Base-by-base conservation (phyloP, 2,113 vertebrate genomes). In the Sylvilagus bachmani region DNA sequence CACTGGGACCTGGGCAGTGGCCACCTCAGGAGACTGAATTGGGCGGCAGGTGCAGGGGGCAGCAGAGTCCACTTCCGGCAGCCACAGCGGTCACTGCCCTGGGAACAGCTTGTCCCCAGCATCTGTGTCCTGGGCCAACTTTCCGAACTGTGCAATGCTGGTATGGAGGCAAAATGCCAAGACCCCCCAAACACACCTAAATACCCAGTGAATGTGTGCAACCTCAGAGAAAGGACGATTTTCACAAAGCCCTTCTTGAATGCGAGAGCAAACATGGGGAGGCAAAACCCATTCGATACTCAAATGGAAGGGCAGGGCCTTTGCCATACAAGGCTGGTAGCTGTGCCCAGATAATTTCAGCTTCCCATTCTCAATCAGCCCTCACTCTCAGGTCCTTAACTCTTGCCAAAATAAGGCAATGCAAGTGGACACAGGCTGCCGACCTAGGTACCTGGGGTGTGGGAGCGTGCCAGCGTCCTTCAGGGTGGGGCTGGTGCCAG, bases 71-170 rank as follows among this genome's bases (percentile, higher is more conserved):
- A 19, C n/a, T 33, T 27, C 6, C 36, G 12, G 6, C 13, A 19
- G 36, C 62, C 36, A 4, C 0, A 2, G 67, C 36, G 16, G 13
- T 44, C 22, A 44, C 8, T 5, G 1, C 21, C 21, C 3, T 27
- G 38, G 19, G 1, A 19, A 14, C 0, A 0, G 1, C n/a, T 12
- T 5, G 10, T 36, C 16, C 87, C 24, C 6, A 1, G 27, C 10
- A 13, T 24, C 61, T 64, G 1, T 22, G 44, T 10, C 33, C 27
- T 21, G 80, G 25, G 74, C 25, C 77, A 22, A 81, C 9, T 70
- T 80, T 92, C 88, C 6, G 1, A 64, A 7, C 19, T 3, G 6
- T 11, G 5, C 49, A 31, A 36, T 0, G 62, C 66, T 4, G n/a
- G 3, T 2, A 64, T 74, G 16, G 38, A 49, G 9, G 21, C 14